Base-by-base conservation (phyloP, 2,888 invertebrate species). In the Megalurothrips usitatus region DNA sequence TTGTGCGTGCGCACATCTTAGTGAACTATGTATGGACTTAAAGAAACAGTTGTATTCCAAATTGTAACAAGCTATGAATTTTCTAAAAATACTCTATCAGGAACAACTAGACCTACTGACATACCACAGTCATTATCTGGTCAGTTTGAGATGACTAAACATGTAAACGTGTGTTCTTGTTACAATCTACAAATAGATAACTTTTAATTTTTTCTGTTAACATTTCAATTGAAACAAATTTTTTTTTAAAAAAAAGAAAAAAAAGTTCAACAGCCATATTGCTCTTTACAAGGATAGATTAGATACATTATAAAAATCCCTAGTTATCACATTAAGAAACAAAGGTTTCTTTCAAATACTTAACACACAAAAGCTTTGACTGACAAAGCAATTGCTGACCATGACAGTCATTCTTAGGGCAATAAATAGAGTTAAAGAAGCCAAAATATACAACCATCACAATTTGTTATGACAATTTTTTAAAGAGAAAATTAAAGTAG, bases 321-420 rank as follows among this genome's bases (percentile, higher is more conserved):
- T 58, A 58, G 58, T 58, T 58, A 58, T 58, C 58, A 58, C 58
- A 58, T 58, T 17, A 58, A 58, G 58, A 58, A 58, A 58, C 19
- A 58, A 19, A 19, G 17, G 58, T 58, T 58, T 58, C 19, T 58
- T 19, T 58, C 19, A 17, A 58, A 58, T 17, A 58, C 11, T 52
- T 19, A 58, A 58, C 17, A 58, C 58, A 58, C n/a, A n/a, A n/a
- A n/a, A n/a, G 34, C 34, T 43, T 43, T 43, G 34, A 43, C 34
- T 43, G 34, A 43, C 34, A 43, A 43, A 43, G 34, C 34, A 43
- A 43, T 43, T 43, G 34, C 34, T 43, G 34, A 43, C 34, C 6
- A 43, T 43, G 34, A 43, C 34, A 43, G 34, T 43, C 34, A 43
- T 43, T 2, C 2, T 43, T 43, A 43, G 6, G 34, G 34, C 34